Evolutionary conservation across 2,797 vertebrate genomes (phyloP), one percentile per base, ranked within the genome.

Genomic region (Tarsius wallacei): DNA sequence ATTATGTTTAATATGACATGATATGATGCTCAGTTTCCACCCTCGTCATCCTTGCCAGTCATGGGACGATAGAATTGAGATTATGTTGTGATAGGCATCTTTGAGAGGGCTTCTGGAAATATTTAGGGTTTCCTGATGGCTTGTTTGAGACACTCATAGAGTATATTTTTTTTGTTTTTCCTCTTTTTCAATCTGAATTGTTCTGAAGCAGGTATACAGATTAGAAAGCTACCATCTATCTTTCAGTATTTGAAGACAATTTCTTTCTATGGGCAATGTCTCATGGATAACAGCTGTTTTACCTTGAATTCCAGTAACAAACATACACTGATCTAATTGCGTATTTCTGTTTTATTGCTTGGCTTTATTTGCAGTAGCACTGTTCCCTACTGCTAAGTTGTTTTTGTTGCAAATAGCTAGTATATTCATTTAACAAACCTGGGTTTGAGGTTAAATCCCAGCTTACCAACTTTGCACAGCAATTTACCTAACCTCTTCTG

Each of bases 101-200:
- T 83, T 59, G 36, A 82, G 16, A 5, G 61, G 16, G 4, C 8
- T 70, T 55, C 49, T 51, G 5, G 28, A 57, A 91, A 51, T 84
- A 64, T 12, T 78, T 66, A 77, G 51, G 14, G 15, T 57, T 88
- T 80, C 66, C 64, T 24, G 24, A 64, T 76, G 26, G 12, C 51
- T 71, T 83, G 16, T 81, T 95, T 81, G 53, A 85, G 59, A 93
- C 88, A 81, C 10, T 24, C 47, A 19, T 31, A 16, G 4, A 59
- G 22, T n/a, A 13, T 55, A 3, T 66, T 22, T 91, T 87, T 51
- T 90, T 61, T 78, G 51, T 93, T 86, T 85, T 11, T 28, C 24
- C 12, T 83, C 49, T 28, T 77, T 90, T 24, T 87, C 61, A 57
- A 93, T 55, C 90, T 78, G 71, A 83, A 87, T 55, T 90, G n/a